Conservation (phyloP, 2,113 vertebrate genomes). For the Lepus timidus region DNA sequence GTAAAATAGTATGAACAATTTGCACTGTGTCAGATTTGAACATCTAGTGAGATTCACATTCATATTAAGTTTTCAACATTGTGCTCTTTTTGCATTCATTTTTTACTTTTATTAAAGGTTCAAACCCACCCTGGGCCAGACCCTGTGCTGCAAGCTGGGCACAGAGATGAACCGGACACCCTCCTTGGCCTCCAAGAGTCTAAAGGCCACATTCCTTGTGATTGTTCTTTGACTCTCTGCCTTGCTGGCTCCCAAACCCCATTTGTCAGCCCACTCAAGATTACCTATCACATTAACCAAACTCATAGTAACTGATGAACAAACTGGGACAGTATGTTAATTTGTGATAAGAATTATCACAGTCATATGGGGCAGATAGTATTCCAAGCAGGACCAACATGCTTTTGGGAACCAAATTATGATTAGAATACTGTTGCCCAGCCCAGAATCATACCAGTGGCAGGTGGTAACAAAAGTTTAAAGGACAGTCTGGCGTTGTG, state of each 20-base stretch:
- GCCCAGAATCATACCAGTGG: neutral
- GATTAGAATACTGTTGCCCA: conserved; percentile 27
- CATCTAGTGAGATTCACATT: conserved; percentile 81
- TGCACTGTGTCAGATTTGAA: conserved; percentile 86
- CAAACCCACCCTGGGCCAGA: conserved; percentile 74
- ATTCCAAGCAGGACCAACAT: neutral
- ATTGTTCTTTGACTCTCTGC: neutral
- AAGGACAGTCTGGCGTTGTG: too few species aligned
- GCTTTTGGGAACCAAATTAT: neutral
- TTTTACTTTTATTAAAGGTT: conserved; percentile 91
- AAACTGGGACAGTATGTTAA: conserved; percentile 5
- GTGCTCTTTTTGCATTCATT: conserved; percentile 85
- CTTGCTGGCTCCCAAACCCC: conserved; percentile 23
- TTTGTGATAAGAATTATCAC: conserved; percentile 32
- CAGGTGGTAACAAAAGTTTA: neutral
- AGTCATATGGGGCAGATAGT: neutral
- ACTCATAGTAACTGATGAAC: conserved; percentile 23
- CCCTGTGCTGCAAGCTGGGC: neutral
- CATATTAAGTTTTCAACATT: conserved; percentile 82
- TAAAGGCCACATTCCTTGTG: neutral
- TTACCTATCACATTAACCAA: neutral
- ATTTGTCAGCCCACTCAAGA: neutral
- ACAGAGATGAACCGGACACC: neutral
- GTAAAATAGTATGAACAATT: conserved; percentile 75
- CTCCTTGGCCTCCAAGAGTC: neutral